A percentile compares a stretch with the other conserved stretches of the same genome.
Evolutionary conservation across 2,113 vertebrate genomes (phyloP).

Genomic region (Sylvia atricapilla): DNA sequence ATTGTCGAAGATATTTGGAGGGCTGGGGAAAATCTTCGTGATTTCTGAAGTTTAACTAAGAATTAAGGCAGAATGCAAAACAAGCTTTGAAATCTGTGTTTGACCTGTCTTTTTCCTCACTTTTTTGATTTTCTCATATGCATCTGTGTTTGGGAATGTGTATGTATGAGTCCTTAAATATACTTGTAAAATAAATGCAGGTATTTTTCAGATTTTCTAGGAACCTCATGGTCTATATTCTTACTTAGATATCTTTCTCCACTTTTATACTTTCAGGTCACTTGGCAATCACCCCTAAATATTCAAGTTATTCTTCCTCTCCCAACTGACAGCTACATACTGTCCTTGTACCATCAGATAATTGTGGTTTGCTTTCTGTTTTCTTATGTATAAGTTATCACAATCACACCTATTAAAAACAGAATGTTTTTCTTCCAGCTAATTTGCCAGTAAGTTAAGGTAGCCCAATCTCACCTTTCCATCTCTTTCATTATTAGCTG

Average conservation of each 20-base stretch:
- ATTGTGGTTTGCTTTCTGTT: neutral
- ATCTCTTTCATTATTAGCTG: neutral
- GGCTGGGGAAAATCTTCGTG: neutral
- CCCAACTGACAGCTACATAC: neutral
- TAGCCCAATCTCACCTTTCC: neutral
- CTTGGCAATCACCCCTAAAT: neutral
- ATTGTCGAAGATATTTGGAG: neutral
- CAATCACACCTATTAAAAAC: neutral
- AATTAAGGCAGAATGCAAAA: neutral
- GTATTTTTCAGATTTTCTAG: neutral
- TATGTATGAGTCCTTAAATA: neutral
- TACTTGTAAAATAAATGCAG: neutral
- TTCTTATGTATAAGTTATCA: neutral
- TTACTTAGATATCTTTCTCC: neutral
- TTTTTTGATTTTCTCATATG: neutral
- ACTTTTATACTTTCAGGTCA: neutral
- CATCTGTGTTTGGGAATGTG: neutral
- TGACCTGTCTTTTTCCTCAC: neutral
- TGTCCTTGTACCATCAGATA: neutral
- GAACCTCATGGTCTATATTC: neutral
- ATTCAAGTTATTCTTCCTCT: neutral
- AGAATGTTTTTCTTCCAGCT: neutral
- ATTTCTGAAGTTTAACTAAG: neutral
- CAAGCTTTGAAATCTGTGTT: neutral
- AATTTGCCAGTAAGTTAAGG: neutral